Evolutionary conservation across 2,113 vertebrate species (phyloP), one percentile per base, ranked within the genome.

Genomic region (Pagrus major): DNA sequence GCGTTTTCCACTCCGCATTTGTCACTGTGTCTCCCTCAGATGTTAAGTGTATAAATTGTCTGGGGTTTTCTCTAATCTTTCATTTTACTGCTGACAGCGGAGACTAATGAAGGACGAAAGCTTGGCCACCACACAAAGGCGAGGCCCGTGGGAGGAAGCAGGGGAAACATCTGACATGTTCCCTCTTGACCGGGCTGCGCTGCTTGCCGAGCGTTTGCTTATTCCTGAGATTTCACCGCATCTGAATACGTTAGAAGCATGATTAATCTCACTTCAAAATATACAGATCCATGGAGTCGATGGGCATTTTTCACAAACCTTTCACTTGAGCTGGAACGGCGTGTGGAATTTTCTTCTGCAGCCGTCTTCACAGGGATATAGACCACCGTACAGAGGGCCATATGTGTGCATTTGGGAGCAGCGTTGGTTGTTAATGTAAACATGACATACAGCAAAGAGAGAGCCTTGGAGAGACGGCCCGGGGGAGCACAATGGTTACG

Each of bases 11-110:
- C 33, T 23, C 46, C 67, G 37, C 70, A 72, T 86, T 75, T 81
- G 63, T 83, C 71, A 66, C 51, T 59, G 71, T 66, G 52, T 68
- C 80, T 86, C 65, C 65, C 52, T 71, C 64, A 49, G 79, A 87
- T 83, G 77, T 73, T 82, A 68, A 79, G 65, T 25, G 60, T 42
- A 85, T 70, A 79, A 66, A 84, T 83, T 74, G 71, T 67, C 60
- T 55, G 31, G 68, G 78, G 51, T 86, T 89, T 82, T 63, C 81
- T 87, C 84, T 76, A 75, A 89, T 93, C 83, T 86, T 73, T 88
- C 81, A 89, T 85, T 91, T 91, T 78, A 71, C 55, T 20, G 51
- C 71, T 88, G 88, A 90, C 87, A 89, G 84, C 67, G 44, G 61
- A 91, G 86, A 90, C 68, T 82, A 88, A 91, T 87, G 86, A 77